A percentile compares a stretch with the other conserved stretches of the same genome.
phyloP scores from a whole-genome alignment of 2,113 vertebrate species.

The Cololabis saira region DNA sequence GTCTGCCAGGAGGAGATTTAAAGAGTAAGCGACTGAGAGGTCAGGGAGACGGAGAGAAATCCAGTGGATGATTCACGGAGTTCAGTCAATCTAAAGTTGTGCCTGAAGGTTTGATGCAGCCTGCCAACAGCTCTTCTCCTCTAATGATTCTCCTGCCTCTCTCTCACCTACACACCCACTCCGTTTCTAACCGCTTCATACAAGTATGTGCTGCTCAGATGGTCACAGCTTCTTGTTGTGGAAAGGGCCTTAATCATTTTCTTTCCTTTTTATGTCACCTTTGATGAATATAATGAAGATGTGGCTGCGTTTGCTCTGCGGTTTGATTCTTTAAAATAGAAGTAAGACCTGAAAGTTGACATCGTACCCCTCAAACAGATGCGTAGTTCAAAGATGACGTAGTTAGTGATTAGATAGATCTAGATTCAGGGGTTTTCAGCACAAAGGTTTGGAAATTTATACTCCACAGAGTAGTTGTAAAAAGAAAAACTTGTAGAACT shows the following conservation, averaged over 20 bases:
- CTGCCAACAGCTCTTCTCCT: slow-evolving; percentile 45
- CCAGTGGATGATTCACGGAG: slow-evolving; percentile 61
- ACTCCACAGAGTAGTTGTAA: too few relatives aligned
- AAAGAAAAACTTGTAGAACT: too few relatives aligned
- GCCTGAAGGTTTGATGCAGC: slow-evolving; percentile 49
- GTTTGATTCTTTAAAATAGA: too few relatives aligned
- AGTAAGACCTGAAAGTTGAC: background rate
- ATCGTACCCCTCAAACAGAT: too few relatives aligned
- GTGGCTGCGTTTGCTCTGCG: background rate
- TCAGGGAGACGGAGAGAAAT: slow-evolving; percentile 52
- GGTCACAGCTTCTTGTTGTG: slow-evolving; percentile 5
- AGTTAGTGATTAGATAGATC: too few relatives aligned
- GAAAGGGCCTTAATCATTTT: slow-evolving; percentile 12
- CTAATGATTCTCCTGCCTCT: slow-evolving; percentile 23
- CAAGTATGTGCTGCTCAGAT: slow-evolving; percentile 24
- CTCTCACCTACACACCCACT: slow-evolving; percentile 56
- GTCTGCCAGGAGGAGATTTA: slow-evolving; percentile 46
- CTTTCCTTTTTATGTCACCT: slow-evolving; percentile 6
- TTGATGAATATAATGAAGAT: background rate
- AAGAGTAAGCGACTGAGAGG: slow-evolving; percentile 57
- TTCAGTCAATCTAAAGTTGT: slow-evolving; percentile 53
- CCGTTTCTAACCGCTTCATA: slow-evolving; percentile 22
- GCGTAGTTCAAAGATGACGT: too few relatives aligned
- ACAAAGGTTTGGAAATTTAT: too few relatives aligned
- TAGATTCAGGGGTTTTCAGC: too few relatives aligned